These are phyloP conservation scores for Condylostylus longicornis DNA, from an alignment of 1,140 invertebrate genomes.

Conservation along the genomic window DNA sequence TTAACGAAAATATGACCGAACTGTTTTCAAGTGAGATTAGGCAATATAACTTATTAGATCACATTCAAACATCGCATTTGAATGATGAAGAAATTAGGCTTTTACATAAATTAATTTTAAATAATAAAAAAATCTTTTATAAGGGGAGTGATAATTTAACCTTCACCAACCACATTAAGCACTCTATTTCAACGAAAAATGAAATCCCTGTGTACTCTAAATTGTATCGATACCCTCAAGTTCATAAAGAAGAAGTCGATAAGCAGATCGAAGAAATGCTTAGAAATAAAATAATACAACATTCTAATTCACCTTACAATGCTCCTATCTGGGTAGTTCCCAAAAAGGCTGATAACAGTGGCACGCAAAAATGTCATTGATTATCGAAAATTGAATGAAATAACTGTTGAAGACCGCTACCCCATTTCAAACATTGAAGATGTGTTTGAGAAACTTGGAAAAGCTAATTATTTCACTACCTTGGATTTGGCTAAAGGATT, in stretches of 20 bases:
- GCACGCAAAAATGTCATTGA: constrained; percentile 21
- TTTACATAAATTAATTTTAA: neutral
- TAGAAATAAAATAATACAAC: constrained; percentile 13
- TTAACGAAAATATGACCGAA: too few relatives aligned
- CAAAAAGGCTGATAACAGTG: constrained; percentile 14
- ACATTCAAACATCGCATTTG: neutral
- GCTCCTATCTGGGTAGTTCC: constrained; percentile 16
- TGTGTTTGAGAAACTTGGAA: constrained; percentile 9
- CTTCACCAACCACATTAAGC: constrained; percentile 14
- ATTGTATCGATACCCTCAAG: constrained; percentile 21
- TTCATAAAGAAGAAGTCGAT: constrained; percentile 16
- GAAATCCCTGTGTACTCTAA: constrained; percentile 13
- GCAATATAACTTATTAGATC: too few relatives aligned
- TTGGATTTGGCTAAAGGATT: constrained; percentile 29
- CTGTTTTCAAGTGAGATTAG: too few relatives aligned
- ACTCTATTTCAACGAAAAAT: constrained; percentile 15
- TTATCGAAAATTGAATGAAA: constrained; percentile 22
- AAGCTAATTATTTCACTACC: constrained; percentile 10
- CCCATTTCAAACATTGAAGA: constrained; percentile 12
- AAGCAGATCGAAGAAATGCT: constrained; percentile 22
- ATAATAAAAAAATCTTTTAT: constrained; percentile 6
- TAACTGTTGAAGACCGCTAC: constrained; percentile 10
- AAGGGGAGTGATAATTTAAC: constrained; percentile 11
- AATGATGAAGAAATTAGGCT: neutral
- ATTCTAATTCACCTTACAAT: constrained; percentile 13